Conservation (phyloP, 2,888 invertebrate species). For the Monoplex corrugatus region DNA sequence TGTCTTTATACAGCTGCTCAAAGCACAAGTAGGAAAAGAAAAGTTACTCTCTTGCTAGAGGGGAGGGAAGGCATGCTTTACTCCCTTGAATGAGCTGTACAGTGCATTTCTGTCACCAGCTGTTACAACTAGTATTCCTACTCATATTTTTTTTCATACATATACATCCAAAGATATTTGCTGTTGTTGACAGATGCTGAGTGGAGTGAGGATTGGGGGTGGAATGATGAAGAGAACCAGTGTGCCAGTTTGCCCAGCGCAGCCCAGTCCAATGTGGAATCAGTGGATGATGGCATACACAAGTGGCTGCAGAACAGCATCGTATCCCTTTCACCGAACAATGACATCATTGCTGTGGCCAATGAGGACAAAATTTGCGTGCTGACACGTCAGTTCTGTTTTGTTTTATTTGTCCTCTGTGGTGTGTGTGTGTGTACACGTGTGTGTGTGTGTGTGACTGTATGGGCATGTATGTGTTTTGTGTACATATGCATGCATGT, state of each 20-base stretch:
- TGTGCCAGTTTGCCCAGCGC: constrained; percentile 59
- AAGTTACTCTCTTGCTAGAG: no score
- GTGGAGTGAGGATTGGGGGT: constrained; percentile 79
- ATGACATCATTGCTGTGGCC: constrained; percentile 88
- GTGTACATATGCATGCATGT: no score
- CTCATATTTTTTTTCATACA: neutral
- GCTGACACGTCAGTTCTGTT: constrained; percentile 80
- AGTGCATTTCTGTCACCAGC: no score
- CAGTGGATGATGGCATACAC: constrained; percentile 63
- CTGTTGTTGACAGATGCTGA: constrained; percentile 52
- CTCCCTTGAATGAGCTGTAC: no score
- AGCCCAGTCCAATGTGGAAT: constrained; percentile 54
- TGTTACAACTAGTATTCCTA: neutral
- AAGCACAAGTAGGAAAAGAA: neutral
- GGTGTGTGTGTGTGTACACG: neutral
- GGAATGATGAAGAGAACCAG: constrained; percentile 76
- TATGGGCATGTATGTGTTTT: neutral
- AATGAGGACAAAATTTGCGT: constrained; percentile 87
- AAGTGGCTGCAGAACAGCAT: constrained; percentile 88
- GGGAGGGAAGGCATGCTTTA: no score
- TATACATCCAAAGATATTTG: neutral
- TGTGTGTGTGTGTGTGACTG: no score
- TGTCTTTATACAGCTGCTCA: neutral
- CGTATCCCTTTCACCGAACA: constrained; percentile 87
- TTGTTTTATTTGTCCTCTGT: neutral